A percentile compares a stretch with the other conserved stretches of the same genome.
These are phyloP conservation scores for Hymenopus coronatus DNA, from an alignment of 2,888 invertebrate species.

Conservation along the genomic window DNA sequence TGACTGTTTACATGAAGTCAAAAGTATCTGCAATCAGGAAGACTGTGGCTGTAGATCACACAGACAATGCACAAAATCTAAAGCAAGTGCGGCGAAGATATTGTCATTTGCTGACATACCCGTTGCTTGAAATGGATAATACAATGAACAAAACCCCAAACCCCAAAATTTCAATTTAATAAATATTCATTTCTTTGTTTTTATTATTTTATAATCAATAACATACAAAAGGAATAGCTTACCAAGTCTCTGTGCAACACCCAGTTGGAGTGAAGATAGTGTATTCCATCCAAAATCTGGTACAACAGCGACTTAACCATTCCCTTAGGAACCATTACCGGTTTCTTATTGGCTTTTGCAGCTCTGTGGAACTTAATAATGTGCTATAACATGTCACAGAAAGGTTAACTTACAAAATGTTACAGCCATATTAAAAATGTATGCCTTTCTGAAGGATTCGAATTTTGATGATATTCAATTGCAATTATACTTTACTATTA, in stretches of 20 bases:
- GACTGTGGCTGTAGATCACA: no score
- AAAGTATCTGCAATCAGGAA: no score
- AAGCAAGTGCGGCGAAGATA: no score
- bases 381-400: slow-evolving; percentile 55
- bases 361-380: slow-evolving; percentile 98
- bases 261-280: slow-evolving; percentile 99
- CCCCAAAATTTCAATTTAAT: no score
- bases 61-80: no score
- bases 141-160: not conserved
- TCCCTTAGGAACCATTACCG: slow-evolving; percentile 91
- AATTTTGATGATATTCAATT: no score
- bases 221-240: slow-evolving; percentile 43
- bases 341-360: slow-evolving; percentile 95
- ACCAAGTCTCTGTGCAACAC: slow-evolving; percentile 95
- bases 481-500: no score
- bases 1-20: no score
- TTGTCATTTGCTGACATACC: not conserved
- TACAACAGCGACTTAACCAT: slow-evolving; percentile 97
- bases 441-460: no score
- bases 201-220: not conserved
- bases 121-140: not conserved
- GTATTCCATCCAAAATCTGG: slow-evolving; percentile 98
- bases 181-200: no score
- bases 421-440: not conserved
- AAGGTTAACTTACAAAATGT: not conserved